These are phyloP conservation scores for Madoqua kirkii DNA, from an alignment of 2,113 vertebrate species.

Conservation along the genomic window DNA sequence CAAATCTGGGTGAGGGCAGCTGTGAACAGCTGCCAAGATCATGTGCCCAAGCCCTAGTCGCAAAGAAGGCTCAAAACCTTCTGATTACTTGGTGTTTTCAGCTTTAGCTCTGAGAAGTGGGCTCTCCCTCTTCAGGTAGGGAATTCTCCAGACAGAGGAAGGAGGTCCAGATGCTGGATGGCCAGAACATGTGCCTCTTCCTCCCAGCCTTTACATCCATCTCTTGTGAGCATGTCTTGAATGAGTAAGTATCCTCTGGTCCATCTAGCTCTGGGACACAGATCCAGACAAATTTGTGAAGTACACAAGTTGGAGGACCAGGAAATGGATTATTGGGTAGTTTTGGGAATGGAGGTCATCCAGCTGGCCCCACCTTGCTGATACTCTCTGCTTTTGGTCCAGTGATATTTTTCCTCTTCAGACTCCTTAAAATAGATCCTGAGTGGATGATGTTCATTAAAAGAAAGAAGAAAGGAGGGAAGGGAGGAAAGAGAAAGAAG, in stretches of 20 bases:
- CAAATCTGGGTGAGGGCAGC: too few species aligned
- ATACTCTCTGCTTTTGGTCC: neutral
- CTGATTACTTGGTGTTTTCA: neutral
- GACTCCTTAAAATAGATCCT: conserved; percentile 1
- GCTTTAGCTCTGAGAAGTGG: neutral
- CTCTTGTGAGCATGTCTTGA: neutral
- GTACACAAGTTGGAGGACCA: neutral
- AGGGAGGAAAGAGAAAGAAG: neutral
- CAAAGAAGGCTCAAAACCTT: neutral
- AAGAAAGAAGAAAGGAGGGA: neutral
- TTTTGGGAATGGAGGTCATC: neutral
- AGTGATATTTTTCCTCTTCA: conserved; percentile 27
- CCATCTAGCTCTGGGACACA: neutral
- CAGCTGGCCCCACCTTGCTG: neutral
- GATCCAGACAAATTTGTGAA: neutral
- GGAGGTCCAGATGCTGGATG: neutral
- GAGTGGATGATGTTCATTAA: neutral
- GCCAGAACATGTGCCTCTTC: neutral
- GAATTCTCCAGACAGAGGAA: neutral
- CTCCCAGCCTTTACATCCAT: neutral
- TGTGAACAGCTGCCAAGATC: too few species aligned
- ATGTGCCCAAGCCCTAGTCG: fast-evolving
- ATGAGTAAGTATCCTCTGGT: neutral
- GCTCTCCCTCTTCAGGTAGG: neutral
- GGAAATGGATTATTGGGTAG: neutral